Base-by-base conservation (phyloP, 2,113 vertebrate species). In the Megaleporinus macrocephalus region DNA sequence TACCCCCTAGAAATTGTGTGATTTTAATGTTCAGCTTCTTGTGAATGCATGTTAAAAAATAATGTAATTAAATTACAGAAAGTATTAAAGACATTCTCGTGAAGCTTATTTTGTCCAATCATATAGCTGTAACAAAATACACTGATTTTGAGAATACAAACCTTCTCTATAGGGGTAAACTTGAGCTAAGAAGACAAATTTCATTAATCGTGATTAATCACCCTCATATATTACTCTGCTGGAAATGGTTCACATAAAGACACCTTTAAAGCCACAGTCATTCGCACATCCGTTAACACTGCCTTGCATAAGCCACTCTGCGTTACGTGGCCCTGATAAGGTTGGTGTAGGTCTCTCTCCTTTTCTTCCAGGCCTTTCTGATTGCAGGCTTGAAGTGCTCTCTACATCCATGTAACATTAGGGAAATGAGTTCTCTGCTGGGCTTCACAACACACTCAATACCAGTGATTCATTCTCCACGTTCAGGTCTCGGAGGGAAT, bases 401-500 rank as follows among this genome's bases (percentile, higher is more conserved):
- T 84, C 71, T 6, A 30, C n/a, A 30, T 78, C 55, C 30, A 24
- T 11, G 26, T 57, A n/a, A 70, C 63, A 84, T 83, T 76, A 81
- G 65, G 75, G 71, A 82, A 79, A 84, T 69, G 75, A 75, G 76
- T 81, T 76, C 63, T 76, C 75, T 73, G 59, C 85, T 80, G 68
- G 62, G 77, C 79, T 33, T 53, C 53, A 63, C 77, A 26, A 18
- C 65, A 63, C 74, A 74, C 73, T 84, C 85, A 80, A 47, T 74
- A 59, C 57, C 70, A 27, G 30, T 82, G 87, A 87, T 83, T 84
- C 84, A 85, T 84, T 82, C 68, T 22, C 33, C 78, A 85, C 61
- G 63, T 66, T 30, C 63, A 73, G 82, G 80, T 70, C 79, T 84
- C 53, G 71, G 70, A 80, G 53, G 53, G 53, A 6, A 1, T 55